Base-by-base conservation (phyloP, 2,113 vertebrate species). In the Corythaeola cristata region DNA sequence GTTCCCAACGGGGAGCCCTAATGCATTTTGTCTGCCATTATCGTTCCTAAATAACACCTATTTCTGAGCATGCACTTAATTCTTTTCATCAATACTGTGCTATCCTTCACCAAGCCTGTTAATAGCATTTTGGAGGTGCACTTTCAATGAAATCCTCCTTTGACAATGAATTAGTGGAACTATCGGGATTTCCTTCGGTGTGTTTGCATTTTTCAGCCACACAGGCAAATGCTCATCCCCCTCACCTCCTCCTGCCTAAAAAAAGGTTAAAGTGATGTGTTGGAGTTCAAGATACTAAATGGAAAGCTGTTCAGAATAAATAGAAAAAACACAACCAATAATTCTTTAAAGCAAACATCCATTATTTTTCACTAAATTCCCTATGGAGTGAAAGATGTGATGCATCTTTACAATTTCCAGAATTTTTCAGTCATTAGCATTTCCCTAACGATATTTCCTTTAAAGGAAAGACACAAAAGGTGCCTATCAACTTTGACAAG, bases 21-120 rank as follows among this genome's bases (percentile, higher is more conserved):
- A 97, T 90, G 94, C 91, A 92, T 96, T 96, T 95, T 80, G 96
- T 90, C 92, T 85, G 82, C 85, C 50, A 78, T 78, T 96, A 89
- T 45, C 27, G 5, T 88, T 96, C 88, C 93, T 85, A 75, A 88
- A 49, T 89, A 94, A 96, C 75, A 92, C 79, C 76, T 85, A 47
- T 69, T 94, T 94, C 80, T 96, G 74, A 72, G 94, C 37, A 63
- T 55, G 88, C 83, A 94, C 88, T 96, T 96, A 81, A 93, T 95
- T 96, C 72, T 95, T 91, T 78, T 81, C 89, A 80, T 92, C 94
- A 78, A 63, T 92, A 89, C 73, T 55, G n/a, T 39, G 63, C 81
- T 87, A 93, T 37, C 69, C 50, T 93, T 89, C 87, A 85, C 81
- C 74, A 92, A 91, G 80, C 50, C 71, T 74, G 86, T 76, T 91